These are phyloP conservation scores for Pogonocichla stellata DNA, from an alignment of 2,113 vertebrate genomes.

Conservation along the genomic window DNA sequence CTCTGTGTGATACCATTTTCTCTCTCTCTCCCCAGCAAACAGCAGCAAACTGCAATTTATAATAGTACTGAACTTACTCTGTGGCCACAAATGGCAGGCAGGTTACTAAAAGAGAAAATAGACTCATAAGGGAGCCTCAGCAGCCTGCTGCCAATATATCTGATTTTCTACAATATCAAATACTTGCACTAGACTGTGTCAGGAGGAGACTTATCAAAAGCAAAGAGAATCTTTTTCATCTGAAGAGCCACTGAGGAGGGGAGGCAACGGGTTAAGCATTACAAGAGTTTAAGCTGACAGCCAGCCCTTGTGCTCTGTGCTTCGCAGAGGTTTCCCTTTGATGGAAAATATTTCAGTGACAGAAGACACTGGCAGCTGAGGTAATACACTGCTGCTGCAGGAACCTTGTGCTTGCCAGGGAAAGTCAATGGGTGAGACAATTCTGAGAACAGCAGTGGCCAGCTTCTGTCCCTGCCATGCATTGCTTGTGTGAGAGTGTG, in stretches of 20 bases:
- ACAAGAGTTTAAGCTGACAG: conserved; percentile 1
- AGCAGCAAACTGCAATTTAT: not conserved
- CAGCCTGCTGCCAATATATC: not conserved
- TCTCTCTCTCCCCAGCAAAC: not conserved
- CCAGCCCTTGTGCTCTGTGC: not conserved
- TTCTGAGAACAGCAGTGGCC: not conserved
- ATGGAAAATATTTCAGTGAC: conserved; percentile 62
- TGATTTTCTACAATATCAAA: not conserved
- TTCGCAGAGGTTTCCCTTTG: conserved; percentile 50
- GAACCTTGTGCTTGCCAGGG: conserved; percentile 4
- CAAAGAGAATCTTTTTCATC: not conserved
- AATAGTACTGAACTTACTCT: not conserved
- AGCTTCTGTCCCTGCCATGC: not conserved
- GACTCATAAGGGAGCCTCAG: not conserved
- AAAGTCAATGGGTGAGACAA: not conserved
- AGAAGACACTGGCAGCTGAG: conserved; percentile 21
- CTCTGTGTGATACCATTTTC: not conserved
- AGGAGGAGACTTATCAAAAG: not conserved
- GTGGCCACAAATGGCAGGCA: not conserved
- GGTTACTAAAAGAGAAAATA: not conserved
- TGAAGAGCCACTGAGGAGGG: not conserved
- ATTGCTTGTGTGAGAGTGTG: accelerated
- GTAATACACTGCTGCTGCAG: not conserved
- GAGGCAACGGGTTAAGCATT: conserved; percentile 29
- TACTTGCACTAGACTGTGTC: not conserved